Conservation (phyloP, 1,140 invertebrate species). For the Plutomurus gul region DNA sequence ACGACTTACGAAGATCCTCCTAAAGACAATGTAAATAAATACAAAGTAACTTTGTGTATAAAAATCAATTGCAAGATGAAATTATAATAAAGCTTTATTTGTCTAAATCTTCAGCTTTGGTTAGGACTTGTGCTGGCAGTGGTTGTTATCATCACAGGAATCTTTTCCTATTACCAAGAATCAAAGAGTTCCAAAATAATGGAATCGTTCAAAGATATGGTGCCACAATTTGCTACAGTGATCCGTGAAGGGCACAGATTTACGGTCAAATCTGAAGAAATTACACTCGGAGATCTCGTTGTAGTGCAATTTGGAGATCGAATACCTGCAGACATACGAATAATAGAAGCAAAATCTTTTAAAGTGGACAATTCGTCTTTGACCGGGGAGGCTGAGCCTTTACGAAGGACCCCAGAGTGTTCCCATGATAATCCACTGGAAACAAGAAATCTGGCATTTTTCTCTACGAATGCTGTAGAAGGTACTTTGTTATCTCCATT, state of each 20-base stretch:
- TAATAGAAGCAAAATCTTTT: slow-evolving; percentile 57
- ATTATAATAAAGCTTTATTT: not conserved
- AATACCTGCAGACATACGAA: slow-evolving; percentile 66
- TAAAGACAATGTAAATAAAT: slow-evolving; percentile 59
- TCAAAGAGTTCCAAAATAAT: slow-evolving; percentile 94
- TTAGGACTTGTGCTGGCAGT: slow-evolving; percentile 16
- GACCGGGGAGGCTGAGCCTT: slow-evolving; percentile 53
- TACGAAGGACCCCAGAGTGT: slow-evolving; percentile 54
- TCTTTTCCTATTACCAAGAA: slow-evolving; percentile 62
- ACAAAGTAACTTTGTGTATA: not conserved
- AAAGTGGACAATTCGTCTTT: slow-evolving; percentile 64
- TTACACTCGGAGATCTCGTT: slow-evolving; percentile 91
- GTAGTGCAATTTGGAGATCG: slow-evolving; percentile 62
- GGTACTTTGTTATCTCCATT: slow-evolving; percentile 27
- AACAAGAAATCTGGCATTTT: slow-evolving; percentile 61
- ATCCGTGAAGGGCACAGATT: slow-evolving; percentile 71
- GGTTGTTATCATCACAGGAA: slow-evolving; percentile 37
- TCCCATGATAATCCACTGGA: slow-evolving; percentile 61
- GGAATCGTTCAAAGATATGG: slow-evolving; percentile 96
- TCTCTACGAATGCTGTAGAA: slow-evolving; percentile 62
- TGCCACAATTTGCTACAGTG: slow-evolving; percentile 67
- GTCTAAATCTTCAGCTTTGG: slow-evolving; percentile 66
- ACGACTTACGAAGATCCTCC: slow-evolving; percentile 57
- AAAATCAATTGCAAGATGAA: not conserved
- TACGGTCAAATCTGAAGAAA: slow-evolving; percentile 78